Evolutionary conservation across 2,797 vertebrate species (phyloP).

Genomic region (Microchirus variegatus): DNA sequence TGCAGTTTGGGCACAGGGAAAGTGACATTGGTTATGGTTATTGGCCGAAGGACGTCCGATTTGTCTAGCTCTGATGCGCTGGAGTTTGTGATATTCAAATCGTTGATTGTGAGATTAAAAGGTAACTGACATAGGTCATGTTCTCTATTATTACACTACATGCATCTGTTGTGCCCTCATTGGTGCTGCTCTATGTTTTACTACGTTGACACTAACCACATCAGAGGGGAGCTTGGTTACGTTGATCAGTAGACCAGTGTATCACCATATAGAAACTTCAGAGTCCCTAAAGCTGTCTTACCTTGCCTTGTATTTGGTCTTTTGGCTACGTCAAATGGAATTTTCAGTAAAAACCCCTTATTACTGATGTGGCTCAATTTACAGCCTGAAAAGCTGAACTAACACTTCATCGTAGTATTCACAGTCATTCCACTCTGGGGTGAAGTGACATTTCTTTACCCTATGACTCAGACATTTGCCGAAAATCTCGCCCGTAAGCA

Average conservation of each 20-base stretch:
- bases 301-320: constrained; percentile 35
- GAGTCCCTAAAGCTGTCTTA: constrained; percentile 54
- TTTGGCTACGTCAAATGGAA: constrained; percentile 48
- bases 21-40: too few relatives aligned
- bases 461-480: constrained; percentile 5
- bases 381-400: constrained; percentile 37
- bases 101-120: constrained; percentile 14
- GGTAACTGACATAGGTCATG: constrained; percentile 30
- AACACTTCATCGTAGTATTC: constrained; percentile 6
- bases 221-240: constrained; percentile 44
- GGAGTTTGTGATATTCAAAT: too few relatives aligned
- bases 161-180: neutral
- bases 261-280: constrained; percentile 28
- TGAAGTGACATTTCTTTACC: constrained; percentile 32
- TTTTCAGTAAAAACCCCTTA: constrained; percentile 62
- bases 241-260: constrained; percentile 42
- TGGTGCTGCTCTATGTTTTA: constrained; percentile 37
- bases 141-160: constrained; percentile 20
- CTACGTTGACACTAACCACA: constrained; percentile 58
- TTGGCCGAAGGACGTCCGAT: too few relatives aligned
- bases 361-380: constrained; percentile 29
- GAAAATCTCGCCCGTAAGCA: constrained; percentile 6
- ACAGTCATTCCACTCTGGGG: constrained; percentile 6
- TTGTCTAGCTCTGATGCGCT: too few relatives aligned
- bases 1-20: too few relatives aligned